phyloP scores from a whole-genome alignment of 1,140 invertebrate genomes.

The Phymorhynchus buccinoides region DNA sequence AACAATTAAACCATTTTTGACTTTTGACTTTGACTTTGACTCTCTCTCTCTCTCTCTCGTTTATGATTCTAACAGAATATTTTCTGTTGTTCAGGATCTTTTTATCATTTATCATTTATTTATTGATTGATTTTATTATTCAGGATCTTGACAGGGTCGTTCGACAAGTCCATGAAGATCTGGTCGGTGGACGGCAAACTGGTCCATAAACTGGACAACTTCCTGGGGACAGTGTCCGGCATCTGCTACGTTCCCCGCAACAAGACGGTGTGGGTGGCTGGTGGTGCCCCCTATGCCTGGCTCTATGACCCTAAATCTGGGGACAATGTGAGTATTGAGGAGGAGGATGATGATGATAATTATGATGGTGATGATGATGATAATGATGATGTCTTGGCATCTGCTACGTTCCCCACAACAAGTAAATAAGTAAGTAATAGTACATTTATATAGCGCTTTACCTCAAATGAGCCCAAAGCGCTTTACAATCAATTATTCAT shows the following conservation, averaged over 20 bases:
- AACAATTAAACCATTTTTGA: too few species aligned
- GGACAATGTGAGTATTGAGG: constrained; percentile 67
- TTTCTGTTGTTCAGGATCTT: constrained; percentile 28
- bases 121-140: constrained; percentile 30
- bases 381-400: too few species aligned
- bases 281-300: constrained; percentile 66
- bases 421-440: too few species aligned
- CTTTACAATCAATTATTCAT: too few species aligned
- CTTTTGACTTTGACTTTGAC: too few species aligned
- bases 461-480: too few species aligned
- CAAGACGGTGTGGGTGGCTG: constrained; percentile 71
- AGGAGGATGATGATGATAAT: not conserved
- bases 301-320: constrained; percentile 73
- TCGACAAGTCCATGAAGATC: constrained; percentile 73
- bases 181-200: constrained; percentile 73
- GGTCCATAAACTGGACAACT: constrained; percentile 70
- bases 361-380: too few species aligned
- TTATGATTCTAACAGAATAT: too few species aligned
- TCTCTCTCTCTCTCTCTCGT: too few species aligned
- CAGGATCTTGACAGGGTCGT: constrained; percentile 73
- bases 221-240: constrained; percentile 68
- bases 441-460: too few species aligned
- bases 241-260: constrained; percentile 72
- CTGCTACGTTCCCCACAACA: too few species aligned
- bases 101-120: constrained; percentile 17